These are phyloP conservation scores for Burhinus bistriatus DNA, from an alignment of 2,113 vertebrate species.

Conservation along the genomic window DNA sequence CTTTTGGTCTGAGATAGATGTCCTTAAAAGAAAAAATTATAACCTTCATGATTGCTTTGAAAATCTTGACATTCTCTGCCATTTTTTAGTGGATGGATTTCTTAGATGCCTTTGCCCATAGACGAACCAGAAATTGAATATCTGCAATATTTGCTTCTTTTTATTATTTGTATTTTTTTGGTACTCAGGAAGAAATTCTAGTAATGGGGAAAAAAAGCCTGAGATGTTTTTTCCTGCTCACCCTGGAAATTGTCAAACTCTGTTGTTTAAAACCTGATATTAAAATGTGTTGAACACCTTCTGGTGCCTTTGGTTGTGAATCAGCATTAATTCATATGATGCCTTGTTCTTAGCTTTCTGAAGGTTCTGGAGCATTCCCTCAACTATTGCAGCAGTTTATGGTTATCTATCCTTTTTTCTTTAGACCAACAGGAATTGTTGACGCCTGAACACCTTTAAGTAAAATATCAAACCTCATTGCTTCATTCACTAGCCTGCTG, in stretches of 20 bases:
- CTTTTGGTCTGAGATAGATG: not conserved
- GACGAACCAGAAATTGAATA: not conserved
- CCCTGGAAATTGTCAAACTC: not conserved
- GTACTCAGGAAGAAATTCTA: not conserved
- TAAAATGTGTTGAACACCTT: not conserved
- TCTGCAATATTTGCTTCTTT: not conserved
- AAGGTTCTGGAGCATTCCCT: not conserved
- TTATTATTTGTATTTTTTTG: not conserved
- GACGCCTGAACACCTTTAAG: not conserved
- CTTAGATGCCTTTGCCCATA: not conserved
- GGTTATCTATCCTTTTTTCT: not conserved
- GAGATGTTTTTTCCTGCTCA: not conserved
- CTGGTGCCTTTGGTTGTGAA: not conserved
- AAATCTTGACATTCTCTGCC: not conserved
- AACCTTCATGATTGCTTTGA: not conserved
- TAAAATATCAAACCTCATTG: not conserved
- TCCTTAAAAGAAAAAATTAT: not conserved
- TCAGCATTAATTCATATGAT: not conserved
- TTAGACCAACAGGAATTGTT: not conserved
- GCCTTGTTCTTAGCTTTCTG: constrained; percentile 17
- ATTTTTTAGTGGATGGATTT: not conserved
- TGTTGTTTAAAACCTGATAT: not conserved
- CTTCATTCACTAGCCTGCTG: not conserved
- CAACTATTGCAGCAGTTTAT: not conserved
- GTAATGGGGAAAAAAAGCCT: not conserved